Percentiles rank a stretch among this genome's conserved stretches.
These are phyloP conservation scores for Lordiphosa stackelbergi DNA, from an alignment of 1,140 invertebrate species.

Conservation along the genomic window DNA sequence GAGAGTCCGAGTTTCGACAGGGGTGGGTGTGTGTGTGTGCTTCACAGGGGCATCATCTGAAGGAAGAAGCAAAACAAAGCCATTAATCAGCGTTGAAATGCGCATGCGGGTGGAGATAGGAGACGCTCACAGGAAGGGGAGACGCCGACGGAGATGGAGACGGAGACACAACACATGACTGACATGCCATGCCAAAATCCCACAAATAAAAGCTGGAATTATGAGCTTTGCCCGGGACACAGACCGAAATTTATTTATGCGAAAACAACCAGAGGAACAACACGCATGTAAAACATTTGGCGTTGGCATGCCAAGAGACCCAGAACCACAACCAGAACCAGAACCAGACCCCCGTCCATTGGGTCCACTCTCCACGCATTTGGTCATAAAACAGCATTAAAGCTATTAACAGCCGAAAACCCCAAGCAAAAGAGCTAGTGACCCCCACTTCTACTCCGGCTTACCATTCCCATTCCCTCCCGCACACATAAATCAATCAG, in stretches of 20 bases:
- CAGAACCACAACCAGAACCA: not conserved
- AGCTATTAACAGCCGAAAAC: conserved; percentile 64
- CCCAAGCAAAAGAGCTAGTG: conserved; percentile 20
- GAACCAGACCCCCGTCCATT: not conserved
- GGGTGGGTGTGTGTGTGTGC: not conserved
- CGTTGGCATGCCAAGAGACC: conserved; percentile 61
- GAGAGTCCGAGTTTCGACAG: not conserved
- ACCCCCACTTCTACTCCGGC: no score
- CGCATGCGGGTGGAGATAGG: conserved; percentile 36
- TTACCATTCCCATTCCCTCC: no score
- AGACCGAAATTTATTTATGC: conserved; percentile 64
- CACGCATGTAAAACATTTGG: conserved; percentile 71
- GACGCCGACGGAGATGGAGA: not conserved
- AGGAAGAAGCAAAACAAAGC: conserved; percentile 27
- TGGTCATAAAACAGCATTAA: conserved; percentile 72
- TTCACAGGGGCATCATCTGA: conserved; percentile 33
- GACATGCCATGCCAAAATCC: conserved; percentile 73
- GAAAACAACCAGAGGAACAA: conserved; percentile 42
- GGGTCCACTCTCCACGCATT: conserved; percentile 49
- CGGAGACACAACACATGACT: conserved; percentile 47
- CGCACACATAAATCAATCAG: no score
- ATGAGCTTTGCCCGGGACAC: conserved; percentile 50
- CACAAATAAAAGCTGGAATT: conserved; percentile 75
- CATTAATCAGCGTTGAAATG: conserved; percentile 64
- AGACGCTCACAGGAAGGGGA: conserved; percentile 3